Conservation (phyloP, 2,888 invertebrate genomes). For the Diogma glabrata region DNA sequence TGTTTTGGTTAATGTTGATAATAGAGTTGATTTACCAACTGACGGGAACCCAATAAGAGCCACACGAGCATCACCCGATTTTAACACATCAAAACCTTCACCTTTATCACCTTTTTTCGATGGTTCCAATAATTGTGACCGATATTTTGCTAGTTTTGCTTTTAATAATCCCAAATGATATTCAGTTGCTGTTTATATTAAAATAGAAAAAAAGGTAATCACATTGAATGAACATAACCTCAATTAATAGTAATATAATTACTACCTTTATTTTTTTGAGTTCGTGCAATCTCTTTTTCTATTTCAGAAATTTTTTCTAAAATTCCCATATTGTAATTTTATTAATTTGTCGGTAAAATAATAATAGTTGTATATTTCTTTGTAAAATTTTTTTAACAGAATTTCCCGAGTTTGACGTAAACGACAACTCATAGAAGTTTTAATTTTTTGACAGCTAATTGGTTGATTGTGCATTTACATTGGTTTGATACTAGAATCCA, state of each 20-base stretch:
- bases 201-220: conserved; percentile 11
- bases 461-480: no score
- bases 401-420: no score
- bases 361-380: no score
- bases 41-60: conserved; percentile 98
- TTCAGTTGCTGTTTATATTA: conserved; percentile 75
- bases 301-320: conserved; percentile 98
- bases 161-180: conserved; percentile 97
- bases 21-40: conserved; percentile 89
- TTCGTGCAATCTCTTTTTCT: conserved; percentile 94
- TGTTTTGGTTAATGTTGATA: conserved; percentile 91
- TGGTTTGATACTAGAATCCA: no score
- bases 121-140: conserved; percentile 89
- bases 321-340: no score
- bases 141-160: conserved; percentile 90
- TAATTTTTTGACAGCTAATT: no score
- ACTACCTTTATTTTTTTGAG: conserved; percentile 98
- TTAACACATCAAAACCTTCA: conserved; percentile 97
- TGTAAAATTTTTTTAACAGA: no score
- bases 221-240: conserved; percentile 9
- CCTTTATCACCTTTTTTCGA: conserved; percentile 90
- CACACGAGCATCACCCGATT: conserved; percentile 97
- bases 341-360: no score
- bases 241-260: conserved; percentile 13
- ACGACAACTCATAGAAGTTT: no score